Evolutionary conservation across 1,140 invertebrate genomes (phyloP).

Genomic region (Diorhabda elongata): DNA sequence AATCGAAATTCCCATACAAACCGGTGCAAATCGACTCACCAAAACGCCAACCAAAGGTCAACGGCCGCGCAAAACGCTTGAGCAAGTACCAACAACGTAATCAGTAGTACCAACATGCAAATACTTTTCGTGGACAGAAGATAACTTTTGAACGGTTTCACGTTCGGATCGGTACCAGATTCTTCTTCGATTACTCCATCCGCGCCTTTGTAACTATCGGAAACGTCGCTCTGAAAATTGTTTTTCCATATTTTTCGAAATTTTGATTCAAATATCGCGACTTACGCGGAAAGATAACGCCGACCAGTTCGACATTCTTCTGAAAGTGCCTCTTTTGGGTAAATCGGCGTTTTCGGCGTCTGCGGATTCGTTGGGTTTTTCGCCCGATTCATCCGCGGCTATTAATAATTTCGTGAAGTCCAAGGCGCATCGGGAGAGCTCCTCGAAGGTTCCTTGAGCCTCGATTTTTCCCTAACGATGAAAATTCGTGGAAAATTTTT

Average conservation of each 20-base stretch:
- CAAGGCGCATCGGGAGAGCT: background rate
- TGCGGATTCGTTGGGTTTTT: background rate
- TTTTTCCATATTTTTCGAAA: background rate
- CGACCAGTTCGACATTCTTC: background rate
- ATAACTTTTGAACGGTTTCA: background rate
- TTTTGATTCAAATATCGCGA: background rate
- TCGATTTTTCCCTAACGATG: background rate
- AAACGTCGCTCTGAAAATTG: background rate
- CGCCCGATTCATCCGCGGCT: background rate
- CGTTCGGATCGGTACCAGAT: background rate
- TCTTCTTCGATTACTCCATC: background rate
- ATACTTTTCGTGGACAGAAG: background rate
- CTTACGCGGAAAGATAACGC: background rate
- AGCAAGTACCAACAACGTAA: background rate
- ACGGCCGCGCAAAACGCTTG: background rate
- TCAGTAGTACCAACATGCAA: background rate
- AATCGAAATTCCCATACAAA: background rate
- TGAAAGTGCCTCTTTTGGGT: background rate
- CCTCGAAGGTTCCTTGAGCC: background rate
- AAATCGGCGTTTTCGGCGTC: background rate
- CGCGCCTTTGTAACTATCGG: background rate
- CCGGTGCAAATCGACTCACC: background rate
- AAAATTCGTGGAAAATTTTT: too few species aligned
- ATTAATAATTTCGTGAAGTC: background rate
- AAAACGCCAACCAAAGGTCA: background rate